phyloP scores from a whole-genome alignment of 2,113 vertebrate genomes.

The Orcinus orca region DNA sequence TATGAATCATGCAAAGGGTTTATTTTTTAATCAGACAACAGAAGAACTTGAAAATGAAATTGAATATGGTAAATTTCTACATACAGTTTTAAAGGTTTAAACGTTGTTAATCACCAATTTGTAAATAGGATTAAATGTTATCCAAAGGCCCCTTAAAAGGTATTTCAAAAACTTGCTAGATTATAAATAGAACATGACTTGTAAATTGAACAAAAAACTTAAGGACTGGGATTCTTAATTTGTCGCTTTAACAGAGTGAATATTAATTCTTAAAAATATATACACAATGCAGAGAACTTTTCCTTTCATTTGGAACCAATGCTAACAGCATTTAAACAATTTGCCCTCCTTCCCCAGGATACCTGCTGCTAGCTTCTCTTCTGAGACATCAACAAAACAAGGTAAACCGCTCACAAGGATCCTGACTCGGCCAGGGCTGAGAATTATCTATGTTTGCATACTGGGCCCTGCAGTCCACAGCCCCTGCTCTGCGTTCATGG shows the following conservation, averaged over 20 bases:
- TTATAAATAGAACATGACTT: background rate
- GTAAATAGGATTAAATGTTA: background rate
- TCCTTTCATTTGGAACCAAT: background rate
- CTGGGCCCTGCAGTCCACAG: fast-evolving
- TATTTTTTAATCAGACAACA: background rate
- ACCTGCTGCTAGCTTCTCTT: background rate
- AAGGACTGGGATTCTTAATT: background rate
- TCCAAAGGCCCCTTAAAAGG: background rate
- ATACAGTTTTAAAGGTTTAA: background rate
- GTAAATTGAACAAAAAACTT: background rate
- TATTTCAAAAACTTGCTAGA: background rate
- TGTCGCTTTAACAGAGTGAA: background rate
- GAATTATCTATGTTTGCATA: background rate
- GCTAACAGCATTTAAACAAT: background rate
- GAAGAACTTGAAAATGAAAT: background rate
- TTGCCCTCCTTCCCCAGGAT: background rate
- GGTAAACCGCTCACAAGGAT: background rate
- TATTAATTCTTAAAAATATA: background rate
- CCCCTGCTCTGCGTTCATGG: background rate
- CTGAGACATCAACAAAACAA: background rate
- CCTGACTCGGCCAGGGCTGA: background rate
- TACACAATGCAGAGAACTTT: background rate
- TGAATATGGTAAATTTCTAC: background rate
- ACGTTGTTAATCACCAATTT: background rate
- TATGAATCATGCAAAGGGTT: background rate